These are phyloP conservation scores for Thymallus thymallus DNA, from an alignment of 2,113 vertebrate species.

Conservation along the genomic window DNA sequence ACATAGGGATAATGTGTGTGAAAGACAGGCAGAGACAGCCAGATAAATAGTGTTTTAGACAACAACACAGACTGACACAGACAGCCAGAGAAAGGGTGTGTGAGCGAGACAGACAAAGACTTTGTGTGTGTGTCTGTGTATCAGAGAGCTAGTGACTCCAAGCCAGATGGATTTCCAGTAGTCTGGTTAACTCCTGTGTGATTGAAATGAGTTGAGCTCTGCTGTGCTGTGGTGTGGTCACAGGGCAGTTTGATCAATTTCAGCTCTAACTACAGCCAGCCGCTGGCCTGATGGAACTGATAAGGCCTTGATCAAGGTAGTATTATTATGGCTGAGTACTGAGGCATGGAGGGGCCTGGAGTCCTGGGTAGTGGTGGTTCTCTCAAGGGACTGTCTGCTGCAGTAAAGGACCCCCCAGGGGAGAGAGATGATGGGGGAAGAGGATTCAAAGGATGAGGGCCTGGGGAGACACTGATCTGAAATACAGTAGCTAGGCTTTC, in stretches of 20 bases:
- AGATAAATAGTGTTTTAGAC: too few relatives aligned
- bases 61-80: not conserved
- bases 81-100: too few relatives aligned
- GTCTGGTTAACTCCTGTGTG: slow-evolving; percentile 4
- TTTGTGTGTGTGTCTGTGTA: not conserved
- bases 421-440: not conserved
- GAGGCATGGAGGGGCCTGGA: not conserved
- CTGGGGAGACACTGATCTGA: slow-evolving; percentile 8
- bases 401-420: not conserved
- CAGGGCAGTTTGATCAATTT: slow-evolving; percentile 9
- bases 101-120: not conserved
- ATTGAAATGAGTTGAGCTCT: slow-evolving; percentile 14
- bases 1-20: too few relatives aligned
- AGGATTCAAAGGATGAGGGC: slow-evolving; percentile 28
- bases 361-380: not conserved
- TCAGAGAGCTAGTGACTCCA: not conserved
- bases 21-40: too few relatives aligned
- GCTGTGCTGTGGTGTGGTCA: not conserved
- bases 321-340: not conserved
- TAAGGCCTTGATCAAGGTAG: slow-evolving; percentile 11
- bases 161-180: slow-evolving; percentile 5
- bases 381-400: not conserved
- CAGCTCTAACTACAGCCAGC: slow-evolving; percentile 11
- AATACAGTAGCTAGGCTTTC: too few relatives aligned
- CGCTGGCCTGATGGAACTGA: not conserved